Percentiles rank a stretch among this genome's conserved stretches.
Conservation (phyloP, 2,797 vertebrate species). For the Pygocentrus nattereri region DNA sequence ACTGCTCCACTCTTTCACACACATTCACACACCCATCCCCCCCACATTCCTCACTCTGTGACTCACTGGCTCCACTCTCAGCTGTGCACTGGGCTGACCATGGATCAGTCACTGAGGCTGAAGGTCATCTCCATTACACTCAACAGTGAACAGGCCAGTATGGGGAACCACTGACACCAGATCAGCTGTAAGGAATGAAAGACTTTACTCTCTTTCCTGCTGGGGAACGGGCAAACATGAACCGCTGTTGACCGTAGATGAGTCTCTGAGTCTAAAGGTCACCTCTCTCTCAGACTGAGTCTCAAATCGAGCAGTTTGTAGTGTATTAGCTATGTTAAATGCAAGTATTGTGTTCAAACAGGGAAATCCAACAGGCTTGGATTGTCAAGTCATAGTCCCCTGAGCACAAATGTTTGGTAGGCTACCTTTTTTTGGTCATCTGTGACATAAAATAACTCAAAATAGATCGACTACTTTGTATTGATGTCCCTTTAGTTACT, state of each 20-base stretch:
- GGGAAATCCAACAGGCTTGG: background rate
- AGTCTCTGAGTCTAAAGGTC: slow-evolving; percentile 65
- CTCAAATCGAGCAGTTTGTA: background rate
- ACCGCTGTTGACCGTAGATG: background rate
- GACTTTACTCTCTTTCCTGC: slow-evolving; percentile 50
- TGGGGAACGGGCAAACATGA: background rate
- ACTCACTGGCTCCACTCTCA: slow-evolving; percentile 50
- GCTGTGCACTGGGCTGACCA: slow-evolving; percentile 19
- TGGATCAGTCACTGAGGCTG: slow-evolving; percentile 25
- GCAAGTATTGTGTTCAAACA: background rate
- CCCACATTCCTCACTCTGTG: slow-evolving; percentile 57
- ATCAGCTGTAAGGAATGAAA: slow-evolving; percentile 50
- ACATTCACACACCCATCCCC: slow-evolving; percentile 25
- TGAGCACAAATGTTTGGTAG: too few relatives aligned
- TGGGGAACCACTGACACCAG: background rate
- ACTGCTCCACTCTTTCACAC: slow-evolving; percentile 16
- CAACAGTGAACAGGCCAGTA: too few relatives aligned
- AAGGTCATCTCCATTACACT: slow-evolving; percentile 35
- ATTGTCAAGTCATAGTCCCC: too few relatives aligned
- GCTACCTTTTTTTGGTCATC: too few relatives aligned
- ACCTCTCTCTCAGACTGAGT: slow-evolving; percentile 49
- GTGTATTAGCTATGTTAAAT: background rate
- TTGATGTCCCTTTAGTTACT: too few relatives aligned
- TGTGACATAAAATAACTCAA: too few relatives aligned
- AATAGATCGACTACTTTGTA: too few relatives aligned